Percentiles rank a stretch among this genome's conserved stretches.
Conservation (phyloP, 2,113 vertebrate genomes). For the Gila orcuttii region DNA sequence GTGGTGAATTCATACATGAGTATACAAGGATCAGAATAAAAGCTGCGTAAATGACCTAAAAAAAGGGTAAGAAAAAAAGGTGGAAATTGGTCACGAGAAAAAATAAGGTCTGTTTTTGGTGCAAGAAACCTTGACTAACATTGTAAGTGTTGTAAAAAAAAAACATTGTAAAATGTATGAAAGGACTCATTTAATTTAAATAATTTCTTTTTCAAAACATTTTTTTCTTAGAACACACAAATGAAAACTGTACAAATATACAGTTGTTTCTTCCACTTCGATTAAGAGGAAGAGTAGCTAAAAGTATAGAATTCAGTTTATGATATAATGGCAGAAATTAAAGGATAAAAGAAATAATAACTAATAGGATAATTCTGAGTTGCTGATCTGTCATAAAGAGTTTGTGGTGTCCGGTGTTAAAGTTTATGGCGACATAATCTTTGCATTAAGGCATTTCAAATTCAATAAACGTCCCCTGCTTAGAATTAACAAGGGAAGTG, state of each 20-base stretch:
- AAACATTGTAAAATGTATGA: background rate
- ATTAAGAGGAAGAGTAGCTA: slow-evolving; percentile 21
- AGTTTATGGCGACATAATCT: background rate
- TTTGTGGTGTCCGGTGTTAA: background rate
- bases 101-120: background rate
- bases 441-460: slow-evolving; percentile 38
- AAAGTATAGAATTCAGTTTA: background rate
- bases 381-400: background rate
- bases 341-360: background rate
- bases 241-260: slow-evolving; percentile 45
- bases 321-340: background rate
- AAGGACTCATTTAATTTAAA: slow-evolving; percentile 32
- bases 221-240: background rate
- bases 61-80: background rate
- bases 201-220: slow-evolving; percentile 22
- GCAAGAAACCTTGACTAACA: background rate
- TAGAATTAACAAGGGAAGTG: background rate
- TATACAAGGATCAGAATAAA: background rate
- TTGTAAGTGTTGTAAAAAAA: background rate
- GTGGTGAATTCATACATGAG: background rate
- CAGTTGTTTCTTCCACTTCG: slow-evolving; percentile 26
- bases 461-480: background rate
- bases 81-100: background rate
- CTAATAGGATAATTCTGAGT: slow-evolving; percentile 8
- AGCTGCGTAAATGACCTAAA: background rate